Conservation (phyloP, 2,113 vertebrate genomes). For the Aleadryas rufinucha region DNA sequence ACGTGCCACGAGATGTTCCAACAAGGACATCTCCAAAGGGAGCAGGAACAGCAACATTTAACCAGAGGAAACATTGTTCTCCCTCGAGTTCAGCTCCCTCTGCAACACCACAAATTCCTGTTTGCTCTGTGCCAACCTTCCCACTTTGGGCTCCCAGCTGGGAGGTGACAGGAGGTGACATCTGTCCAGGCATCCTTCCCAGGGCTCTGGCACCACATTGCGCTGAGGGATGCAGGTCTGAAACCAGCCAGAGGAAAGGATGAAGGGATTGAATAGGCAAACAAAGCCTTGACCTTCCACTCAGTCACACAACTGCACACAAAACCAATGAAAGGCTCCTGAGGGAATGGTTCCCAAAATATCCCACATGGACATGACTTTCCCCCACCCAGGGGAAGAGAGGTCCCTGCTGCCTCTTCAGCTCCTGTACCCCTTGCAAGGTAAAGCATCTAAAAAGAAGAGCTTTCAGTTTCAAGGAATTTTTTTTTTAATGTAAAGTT, state of each 20-base stretch:
- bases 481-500: neutral
- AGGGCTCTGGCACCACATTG: neutral
- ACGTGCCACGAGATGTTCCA: fast-evolving
- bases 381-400: neutral
- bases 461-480: neutral
- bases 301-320: neutral
- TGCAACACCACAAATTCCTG: neutral
- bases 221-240: fast-evolving
- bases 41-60: neutral
- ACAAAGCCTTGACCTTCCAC: neutral
- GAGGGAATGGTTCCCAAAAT: fast-evolving
- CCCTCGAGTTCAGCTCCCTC: neutral
- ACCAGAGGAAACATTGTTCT: neutral
- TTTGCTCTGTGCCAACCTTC: neutral
- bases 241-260: neutral
- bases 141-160: neutral
- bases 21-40: fast-evolving
- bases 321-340: fast-evolving
- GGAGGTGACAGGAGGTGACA: neutral
- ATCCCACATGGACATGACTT: fast-evolving
- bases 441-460: neutral
- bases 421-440: neutral
- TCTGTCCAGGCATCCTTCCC: fast-evolving
- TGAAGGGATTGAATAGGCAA: neutral
- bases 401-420: neutral